A percentile compares a stretch with the other conserved stretches of the same genome.
Evolutionary conservation across 1,140 invertebrate genomes (phyloP).

Genomic region (Druon quercuslanigerum): DNA sequence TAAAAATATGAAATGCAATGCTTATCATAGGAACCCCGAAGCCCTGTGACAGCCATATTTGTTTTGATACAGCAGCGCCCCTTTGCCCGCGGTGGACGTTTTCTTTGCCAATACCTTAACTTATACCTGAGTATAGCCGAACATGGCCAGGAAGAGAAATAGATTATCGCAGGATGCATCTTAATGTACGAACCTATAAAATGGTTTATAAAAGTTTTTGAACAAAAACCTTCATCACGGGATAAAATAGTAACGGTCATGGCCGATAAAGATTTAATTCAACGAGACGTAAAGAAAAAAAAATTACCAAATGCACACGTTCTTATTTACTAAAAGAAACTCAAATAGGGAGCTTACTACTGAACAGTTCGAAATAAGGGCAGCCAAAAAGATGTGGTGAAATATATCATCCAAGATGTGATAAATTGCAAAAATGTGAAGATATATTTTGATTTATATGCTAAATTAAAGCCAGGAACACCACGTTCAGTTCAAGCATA

Average conservation of each 20-base stretch:
- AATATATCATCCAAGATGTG: slow-evolving; percentile 44
- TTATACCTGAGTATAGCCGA: slow-evolving; percentile 22
- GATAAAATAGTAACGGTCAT: slow-evolving; percentile 38
- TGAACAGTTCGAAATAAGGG: slow-evolving; percentile 25
- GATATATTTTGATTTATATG: too few relatives aligned
- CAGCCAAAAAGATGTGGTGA: slow-evolving; percentile 1
- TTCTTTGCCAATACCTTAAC: too few relatives aligned
- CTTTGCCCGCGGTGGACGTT: too few relatives aligned
- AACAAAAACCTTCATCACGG: not conserved
- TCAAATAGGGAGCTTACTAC: slow-evolving; percentile 35
- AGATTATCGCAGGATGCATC: slow-evolving; percentile 34
- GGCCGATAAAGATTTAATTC: slow-evolving; percentile 44
- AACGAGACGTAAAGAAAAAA: slow-evolving; percentile 38
- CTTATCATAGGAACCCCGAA: too few relatives aligned
- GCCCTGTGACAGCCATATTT: too few relatives aligned
- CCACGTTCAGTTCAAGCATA: too few relatives aligned
- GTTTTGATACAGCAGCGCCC: too few relatives aligned
- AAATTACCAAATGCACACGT: slow-evolving; percentile 36
- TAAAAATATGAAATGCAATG: too few relatives aligned
- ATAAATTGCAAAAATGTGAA: not conserved
- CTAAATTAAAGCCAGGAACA: too few relatives aligned
- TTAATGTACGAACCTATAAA: not conserved
- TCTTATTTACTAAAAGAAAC: slow-evolving; percentile 38
- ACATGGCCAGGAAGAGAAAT: slow-evolving; percentile 10
- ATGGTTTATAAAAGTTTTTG: not conserved